A percentile compares a stretch with the other conserved stretches of the same genome.
phyloP scores from a whole-genome alignment of 1,140 invertebrate species.

The Panagrolaimus sp. region DNA sequence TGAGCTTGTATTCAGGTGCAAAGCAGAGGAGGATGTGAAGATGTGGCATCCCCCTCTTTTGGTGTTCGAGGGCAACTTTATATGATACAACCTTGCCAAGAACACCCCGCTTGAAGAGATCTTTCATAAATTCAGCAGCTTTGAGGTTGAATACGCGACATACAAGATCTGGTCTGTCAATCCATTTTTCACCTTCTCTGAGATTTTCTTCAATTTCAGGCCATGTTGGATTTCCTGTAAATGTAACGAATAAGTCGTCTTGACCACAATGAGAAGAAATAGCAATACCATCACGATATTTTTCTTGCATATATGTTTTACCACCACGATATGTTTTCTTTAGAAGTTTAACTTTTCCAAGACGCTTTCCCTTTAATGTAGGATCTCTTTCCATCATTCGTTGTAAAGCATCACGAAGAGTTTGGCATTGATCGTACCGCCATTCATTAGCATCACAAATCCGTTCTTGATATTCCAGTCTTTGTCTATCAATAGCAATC shows the following conservation, averaged over 20 bases:
- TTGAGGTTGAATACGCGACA: neutral
- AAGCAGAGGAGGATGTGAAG: neutral
- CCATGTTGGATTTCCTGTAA: neutral
- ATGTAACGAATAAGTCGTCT: neutral
- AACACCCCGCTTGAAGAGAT: neutral
- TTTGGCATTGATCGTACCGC: neutral
- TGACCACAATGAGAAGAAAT: neutral
- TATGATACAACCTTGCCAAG: neutral
- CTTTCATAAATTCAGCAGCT: neutral
- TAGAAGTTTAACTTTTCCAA: neutral
- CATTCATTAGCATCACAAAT: neutral
- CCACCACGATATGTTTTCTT: neutral
- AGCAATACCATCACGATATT: neutral
- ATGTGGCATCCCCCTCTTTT: neutral
- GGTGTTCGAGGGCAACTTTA: neutral
- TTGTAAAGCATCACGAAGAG: neutral
- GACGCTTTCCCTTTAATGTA: neutral
- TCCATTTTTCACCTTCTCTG: neutral
- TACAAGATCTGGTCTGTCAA: neutral
- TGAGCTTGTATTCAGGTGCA: neutral
- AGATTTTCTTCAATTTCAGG: neutral
- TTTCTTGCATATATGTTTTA: neutral
- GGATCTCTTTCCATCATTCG: neutral
- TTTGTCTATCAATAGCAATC: neutral
- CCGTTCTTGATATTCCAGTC: neutral